These are phyloP conservation scores for Bombus pyrosoma DNA, from an alignment of 1,140 invertebrate genomes.

Conservation along the genomic window DNA sequence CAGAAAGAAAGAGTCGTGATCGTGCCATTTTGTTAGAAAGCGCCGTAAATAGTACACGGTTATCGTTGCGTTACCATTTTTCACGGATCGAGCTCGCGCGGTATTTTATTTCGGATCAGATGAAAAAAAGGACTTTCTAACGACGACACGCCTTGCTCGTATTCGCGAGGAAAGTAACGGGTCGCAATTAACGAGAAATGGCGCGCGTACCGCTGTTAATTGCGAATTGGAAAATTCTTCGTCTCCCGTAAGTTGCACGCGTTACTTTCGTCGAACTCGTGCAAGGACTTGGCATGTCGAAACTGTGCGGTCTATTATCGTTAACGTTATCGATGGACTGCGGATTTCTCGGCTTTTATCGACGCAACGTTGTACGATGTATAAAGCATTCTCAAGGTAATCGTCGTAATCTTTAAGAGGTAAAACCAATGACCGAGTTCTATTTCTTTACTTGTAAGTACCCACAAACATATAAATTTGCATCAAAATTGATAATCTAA, in stretches of 20 bases:
- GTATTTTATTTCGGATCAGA: constrained; percentile 1
- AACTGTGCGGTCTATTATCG: too few relatives aligned
- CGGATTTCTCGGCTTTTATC: too few relatives aligned
- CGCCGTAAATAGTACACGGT: not conserved
- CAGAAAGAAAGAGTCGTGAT: not conserved
- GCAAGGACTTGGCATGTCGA: too few relatives aligned
- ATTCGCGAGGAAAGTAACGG: constrained; percentile 1
- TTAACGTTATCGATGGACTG: not conserved
- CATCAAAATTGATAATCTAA: too few relatives aligned
- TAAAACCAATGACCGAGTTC: too few relatives aligned
- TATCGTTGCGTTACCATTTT: constrained; percentile 27
- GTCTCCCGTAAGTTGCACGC: too few relatives aligned
- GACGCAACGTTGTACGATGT: too few relatives aligned
- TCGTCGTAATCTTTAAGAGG: too few relatives aligned
- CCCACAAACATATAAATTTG: too few relatives aligned
- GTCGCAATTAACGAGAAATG: not conserved
- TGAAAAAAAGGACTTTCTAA: constrained; percentile 17
- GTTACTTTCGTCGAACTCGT: too few relatives aligned
- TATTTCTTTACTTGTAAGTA: too few relatives aligned
- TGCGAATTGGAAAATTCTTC: not conserved
- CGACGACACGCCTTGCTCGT: constrained; percentile 21
- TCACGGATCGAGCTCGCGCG: constrained; percentile 8
- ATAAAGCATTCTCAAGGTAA: too few relatives aligned
- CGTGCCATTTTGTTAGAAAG: constrained; percentile 2
- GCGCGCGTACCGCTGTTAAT: not conserved